Base-by-base conservation (phyloP, 2,113 vertebrate species). In the Campylomormyrus numenius region DNA sequence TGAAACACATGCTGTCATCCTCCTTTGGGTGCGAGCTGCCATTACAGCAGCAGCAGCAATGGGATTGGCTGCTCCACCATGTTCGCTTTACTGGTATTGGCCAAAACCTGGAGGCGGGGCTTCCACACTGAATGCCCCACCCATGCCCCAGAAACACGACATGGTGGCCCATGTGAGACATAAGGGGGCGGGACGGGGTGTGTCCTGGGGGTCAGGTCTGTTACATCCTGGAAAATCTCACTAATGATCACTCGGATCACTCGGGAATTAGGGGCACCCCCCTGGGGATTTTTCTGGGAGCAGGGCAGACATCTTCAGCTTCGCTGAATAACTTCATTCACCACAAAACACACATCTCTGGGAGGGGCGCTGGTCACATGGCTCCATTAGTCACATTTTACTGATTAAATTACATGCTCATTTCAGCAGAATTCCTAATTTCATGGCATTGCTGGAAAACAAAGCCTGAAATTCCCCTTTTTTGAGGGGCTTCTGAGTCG, bases 251-350 rank as follows among this genome's bases (percentile, higher is more conserved):
- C 45, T n/a, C 10, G 70, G 85, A 87, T 87, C 50, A 87, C 45
- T n/a, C 10, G 70, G 49, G 62, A 70, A 70, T 19, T 21, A 39
- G 50, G 77, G 70, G 70, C 13, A 48, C 27, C 35, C 74, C 27
- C 35, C 35, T 21, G 11, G 74, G 74, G 35, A 80, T 19, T 80
- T 80, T 19, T 80, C 35, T 42, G 15, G 74, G 74, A 80, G 17
- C 31, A 80, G 42, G 15, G 24, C 88, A 31, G 49, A 91, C 88
- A 91, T 90, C 89, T 89, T 56, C 74, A 90, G 91, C 66, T 86
- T 52, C 21, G 49, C 88, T 94, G 88, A 92, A 92, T 92, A 91
- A 92, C 50, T 89, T 90, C 87, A 89, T 92, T 92, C 91, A 93
- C 84, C 74, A 88, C 77, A 31, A 62, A 92, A 87, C 62, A 86